Evolutionary conservation across 2,113 vertebrate genomes (phyloP).

Genomic region (Macquaria ambigua): DNA sequence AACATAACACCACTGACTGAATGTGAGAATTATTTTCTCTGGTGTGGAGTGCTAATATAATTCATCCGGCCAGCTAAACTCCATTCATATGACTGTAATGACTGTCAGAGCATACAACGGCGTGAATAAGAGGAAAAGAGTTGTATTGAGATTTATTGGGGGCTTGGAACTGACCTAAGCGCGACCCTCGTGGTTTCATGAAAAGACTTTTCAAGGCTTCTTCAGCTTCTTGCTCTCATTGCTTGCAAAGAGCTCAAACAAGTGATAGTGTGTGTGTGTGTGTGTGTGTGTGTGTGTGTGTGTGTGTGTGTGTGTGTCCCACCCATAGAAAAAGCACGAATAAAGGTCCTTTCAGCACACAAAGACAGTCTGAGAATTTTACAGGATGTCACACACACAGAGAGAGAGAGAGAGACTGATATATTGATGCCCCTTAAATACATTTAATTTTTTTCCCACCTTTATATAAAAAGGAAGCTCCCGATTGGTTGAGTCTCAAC

Average conservation of each 20-base stretch:
- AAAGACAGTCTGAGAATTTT: conserved; percentile 37
- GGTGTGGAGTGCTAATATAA: conserved; percentile 21
- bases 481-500: conserved; percentile 72
- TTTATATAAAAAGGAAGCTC: conserved; percentile 62
- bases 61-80: conserved; percentile 13
- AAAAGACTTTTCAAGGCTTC: conserved; percentile 27
- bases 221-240: background rate
- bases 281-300: background rate
- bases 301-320: background rate
- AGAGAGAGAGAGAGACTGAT: conserved; percentile 5
- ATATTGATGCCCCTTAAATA: conserved; percentile 51
- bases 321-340: background rate
- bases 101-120: background rate
- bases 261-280: background rate
- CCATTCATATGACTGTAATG: conserved; percentile 29
- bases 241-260: background rate
- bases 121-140: conserved; percentile 1
- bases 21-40: conserved; percentile 30
- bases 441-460: conserved; percentile 30
- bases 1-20: conserved; percentile 15
- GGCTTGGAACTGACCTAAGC: conserved; percentile 15
- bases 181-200: conserved; percentile 13
- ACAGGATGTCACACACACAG: conserved; percentile 15
- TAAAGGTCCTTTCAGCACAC: conserved; percentile 21
- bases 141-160: background rate